Evolutionary conservation across 2,113 vertebrate species (phyloP), one percentile per base, ranked within the genome.

Genomic region (Pongo abelii): DNA sequence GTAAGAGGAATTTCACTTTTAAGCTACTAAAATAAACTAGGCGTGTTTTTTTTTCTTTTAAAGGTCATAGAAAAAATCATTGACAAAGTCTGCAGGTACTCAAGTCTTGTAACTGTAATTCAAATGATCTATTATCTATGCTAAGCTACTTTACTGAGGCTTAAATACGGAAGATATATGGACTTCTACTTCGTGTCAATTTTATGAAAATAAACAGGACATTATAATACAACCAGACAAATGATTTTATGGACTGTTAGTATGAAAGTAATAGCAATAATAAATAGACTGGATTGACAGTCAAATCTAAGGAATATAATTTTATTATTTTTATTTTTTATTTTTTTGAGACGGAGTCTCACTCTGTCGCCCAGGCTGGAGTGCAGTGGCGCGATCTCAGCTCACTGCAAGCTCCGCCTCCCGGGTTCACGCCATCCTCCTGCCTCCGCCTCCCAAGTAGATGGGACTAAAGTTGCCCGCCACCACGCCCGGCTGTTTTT

Each of bases 11-110:
- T 88, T 90, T 86, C 25, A 92, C 27, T 85, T 83, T 92, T 67
- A 92, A 94, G 85, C 13, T 87, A 79, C 50, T 52, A 59, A 91
- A 93, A 85, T 43, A 75, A 97, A 85, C 38, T 72, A 92, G 23
- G 57, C 6, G 64, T 50, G 2, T 43, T 46, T 55, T 92, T 88
- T 94, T 83, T 43, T 43, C n/a, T 69, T 92, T 84, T 95, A 74
- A 89, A 30, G 59, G 12, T 61, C 32, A 32, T 4, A 78, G 30
- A 94, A 80, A 69, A 83, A 97, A 94, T 81, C 74, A 92, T 23
- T 94, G 74, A 32, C 55, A 93, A 89, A 84, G 12, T 69, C 38
- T 78, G 18, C 43, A 79, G 23, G 12, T 8, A n/a, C 11, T 91
- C 79, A 88, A 46, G 50, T 80, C 48, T 84, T 88, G 7, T 83